Percentiles rank a stretch among this genome's conserved stretches.
These are phyloP conservation scores for Incurvaria masculella DNA, from an alignment of 2,888 invertebrate species.

Conservation along the genomic window DNA sequence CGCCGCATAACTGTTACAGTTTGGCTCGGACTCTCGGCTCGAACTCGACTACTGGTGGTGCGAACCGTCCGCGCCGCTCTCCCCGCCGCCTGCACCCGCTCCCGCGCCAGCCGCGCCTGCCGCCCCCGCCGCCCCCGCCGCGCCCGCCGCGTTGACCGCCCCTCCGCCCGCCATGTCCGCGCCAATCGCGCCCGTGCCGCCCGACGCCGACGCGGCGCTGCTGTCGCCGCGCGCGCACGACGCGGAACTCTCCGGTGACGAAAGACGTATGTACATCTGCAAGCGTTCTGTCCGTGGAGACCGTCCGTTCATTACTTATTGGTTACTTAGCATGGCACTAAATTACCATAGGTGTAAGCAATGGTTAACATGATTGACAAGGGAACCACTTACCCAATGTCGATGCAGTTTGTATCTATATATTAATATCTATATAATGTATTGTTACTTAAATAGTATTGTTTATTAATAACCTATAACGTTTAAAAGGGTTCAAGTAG, in stretches of 20 bases:
- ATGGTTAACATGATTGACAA: no score
- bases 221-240: constrained; percentile 9
- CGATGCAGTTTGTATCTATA: no score
- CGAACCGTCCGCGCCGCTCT: constrained; percentile 43
- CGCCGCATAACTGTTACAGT: constrained; percentile 57
- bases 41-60: constrained; percentile 81
- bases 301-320: constrained; percentile 8
- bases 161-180: constrained; percentile 9
- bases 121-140: constrained; percentile 14
- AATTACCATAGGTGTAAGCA: no score
- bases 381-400: no score
- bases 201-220: not conserved
- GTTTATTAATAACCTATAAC: no score
- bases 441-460: no score
- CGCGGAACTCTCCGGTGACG: constrained; percentile 7
- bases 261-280: no score
- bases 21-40: constrained; percentile 70
- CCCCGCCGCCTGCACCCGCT: constrained; percentile 20
- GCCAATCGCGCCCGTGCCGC: constrained; percentile 6
- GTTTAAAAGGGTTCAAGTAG: no score
- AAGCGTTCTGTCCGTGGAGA: constrained; percentile 4
- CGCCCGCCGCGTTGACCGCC: constrained; percentile 8
- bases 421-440: no score
- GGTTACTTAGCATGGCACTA: no score
- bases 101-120: constrained; percentile 7